Evolutionary conservation across 2,888 invertebrate genomes (phyloP).

Genomic region (Stratiomys singularior): DNA sequence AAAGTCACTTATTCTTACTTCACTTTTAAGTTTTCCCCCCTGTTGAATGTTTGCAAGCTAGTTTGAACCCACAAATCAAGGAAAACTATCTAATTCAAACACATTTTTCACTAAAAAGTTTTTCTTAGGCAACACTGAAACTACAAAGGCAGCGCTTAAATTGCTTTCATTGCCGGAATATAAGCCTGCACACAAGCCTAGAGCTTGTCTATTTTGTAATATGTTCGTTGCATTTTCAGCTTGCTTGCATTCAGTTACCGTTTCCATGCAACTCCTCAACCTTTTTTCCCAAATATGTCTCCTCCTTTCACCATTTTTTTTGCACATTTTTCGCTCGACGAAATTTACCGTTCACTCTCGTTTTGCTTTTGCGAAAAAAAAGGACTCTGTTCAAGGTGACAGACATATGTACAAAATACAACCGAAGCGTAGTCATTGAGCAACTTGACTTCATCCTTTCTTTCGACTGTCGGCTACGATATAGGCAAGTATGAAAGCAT

Average conservation of each 20-base stretch:
- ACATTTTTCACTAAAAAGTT: too few species aligned
- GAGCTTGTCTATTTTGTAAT: too few species aligned
- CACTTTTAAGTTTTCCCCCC: too few species aligned
- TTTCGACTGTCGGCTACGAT: background rate
- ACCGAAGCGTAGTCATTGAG: background rate
- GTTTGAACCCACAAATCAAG: too few species aligned
- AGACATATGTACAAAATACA: slow-evolving; percentile 11
- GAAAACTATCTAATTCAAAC: too few species aligned
- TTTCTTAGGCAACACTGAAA: too few species aligned
- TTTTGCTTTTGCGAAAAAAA: background rate
- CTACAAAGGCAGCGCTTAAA: too few species aligned
- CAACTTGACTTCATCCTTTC: background rate
- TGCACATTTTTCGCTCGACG: slow-evolving; percentile 1
- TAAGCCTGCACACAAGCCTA: too few species aligned
- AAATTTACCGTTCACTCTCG: slow-evolving; percentile 2
- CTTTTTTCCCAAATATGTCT: slow-evolving; percentile 20
- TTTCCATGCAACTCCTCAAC: background rate
- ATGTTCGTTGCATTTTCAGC: too few species aligned
- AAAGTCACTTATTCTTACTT: too few species aligned
- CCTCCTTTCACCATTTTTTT: slow-evolving; percentile 5
- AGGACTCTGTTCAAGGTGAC: slow-evolving; percentile 27
- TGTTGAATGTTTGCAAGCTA: too few species aligned
- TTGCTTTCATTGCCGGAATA: too few species aligned
- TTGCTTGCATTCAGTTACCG: background rate
- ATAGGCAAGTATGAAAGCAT: background rate